Evolutionary conservation across 2,888 invertebrate genomes (phyloP), one percentile per base, ranked within the genome.

Genomic region (Catocala fraxini): DNA sequence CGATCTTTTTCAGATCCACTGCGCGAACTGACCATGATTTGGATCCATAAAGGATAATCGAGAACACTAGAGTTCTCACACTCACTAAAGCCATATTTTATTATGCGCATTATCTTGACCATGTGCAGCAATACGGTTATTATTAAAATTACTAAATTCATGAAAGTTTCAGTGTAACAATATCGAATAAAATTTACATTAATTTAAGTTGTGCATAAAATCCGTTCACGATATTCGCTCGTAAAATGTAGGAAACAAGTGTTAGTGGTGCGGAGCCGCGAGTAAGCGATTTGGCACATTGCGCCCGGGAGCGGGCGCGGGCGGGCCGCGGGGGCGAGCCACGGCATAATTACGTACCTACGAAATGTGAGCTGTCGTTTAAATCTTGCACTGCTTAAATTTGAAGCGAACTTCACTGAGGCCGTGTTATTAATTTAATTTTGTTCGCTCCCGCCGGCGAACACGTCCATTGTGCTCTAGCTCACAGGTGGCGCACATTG

Each of bases 221-320:
- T 39, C 12, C 13, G 39, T 39, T 68, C 56, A 64, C 64, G 56
- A 68, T 68, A 63, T 70, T 66, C 62, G 34, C 59, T 45, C 59
- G 55, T 67, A 57, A 68, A 75, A 65, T 65, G 59, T 67, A 62
- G 53, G 62, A 64, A 75, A 79, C 82, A 85, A 79, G 80, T 84
- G 82, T 89, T 91, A 88, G 82, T 69, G 79, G 80, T 75, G 69
- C 75, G 79, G 85, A 83, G 86, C 83, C 86, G 89, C 90, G 91
- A 91, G 88, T 91, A 92, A 92, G 91, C 92, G 93, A 91, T 92
- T 93, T 92, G 91, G 92, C 91, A 92, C 92, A 91, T 90, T 87
- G 90, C 90, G 88, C 91, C 82, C 86, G 85, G 82, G 75, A 80
- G 80, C 82, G 79, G 82, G 81, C 84, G 84, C 35, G 85, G 83